Evolutionary conservation across 2,113 vertebrate genomes (phyloP).

Genomic region (Spheniscus mendiculus): DNA sequence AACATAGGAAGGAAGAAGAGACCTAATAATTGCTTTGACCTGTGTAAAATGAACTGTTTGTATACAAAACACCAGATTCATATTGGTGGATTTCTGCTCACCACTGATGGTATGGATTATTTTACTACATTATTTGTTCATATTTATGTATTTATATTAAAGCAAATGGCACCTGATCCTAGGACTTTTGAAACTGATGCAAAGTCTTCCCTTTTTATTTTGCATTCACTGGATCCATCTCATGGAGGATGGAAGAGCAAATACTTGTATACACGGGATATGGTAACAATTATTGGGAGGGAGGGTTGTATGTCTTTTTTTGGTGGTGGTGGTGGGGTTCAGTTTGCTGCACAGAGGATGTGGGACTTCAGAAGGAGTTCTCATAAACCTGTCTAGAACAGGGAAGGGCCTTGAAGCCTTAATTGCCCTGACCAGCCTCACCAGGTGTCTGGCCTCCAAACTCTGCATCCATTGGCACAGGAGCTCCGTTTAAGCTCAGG

Average conservation of each 20-base stretch:
- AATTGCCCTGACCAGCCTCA: background rate
- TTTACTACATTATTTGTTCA: background rate
- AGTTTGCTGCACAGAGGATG: background rate
- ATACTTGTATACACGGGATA: background rate
- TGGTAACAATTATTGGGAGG: background rate
- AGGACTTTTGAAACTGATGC: background rate
- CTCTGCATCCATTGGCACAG: background rate
- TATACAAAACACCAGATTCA: background rate
- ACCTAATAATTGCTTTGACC: background rate
- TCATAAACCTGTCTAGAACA: background rate
- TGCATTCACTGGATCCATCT: background rate
- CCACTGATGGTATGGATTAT: background rate
- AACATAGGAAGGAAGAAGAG: background rate
- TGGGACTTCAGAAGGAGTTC: background rate
- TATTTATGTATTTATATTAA: background rate
- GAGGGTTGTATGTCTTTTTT: background rate
- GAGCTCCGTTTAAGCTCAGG: background rate
- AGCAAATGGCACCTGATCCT: background rate
- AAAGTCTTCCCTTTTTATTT: background rate
- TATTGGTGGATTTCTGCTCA: background rate
- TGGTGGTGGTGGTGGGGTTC: background rate
- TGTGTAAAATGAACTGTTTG: background rate
- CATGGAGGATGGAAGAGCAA: background rate
- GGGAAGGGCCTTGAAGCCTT: background rate
- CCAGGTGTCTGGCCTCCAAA: background rate